These are phyloP conservation scores for Eutrigla gurnardus DNA, from an alignment of 2,797 vertebrate species.

Conservation along the genomic window DNA sequence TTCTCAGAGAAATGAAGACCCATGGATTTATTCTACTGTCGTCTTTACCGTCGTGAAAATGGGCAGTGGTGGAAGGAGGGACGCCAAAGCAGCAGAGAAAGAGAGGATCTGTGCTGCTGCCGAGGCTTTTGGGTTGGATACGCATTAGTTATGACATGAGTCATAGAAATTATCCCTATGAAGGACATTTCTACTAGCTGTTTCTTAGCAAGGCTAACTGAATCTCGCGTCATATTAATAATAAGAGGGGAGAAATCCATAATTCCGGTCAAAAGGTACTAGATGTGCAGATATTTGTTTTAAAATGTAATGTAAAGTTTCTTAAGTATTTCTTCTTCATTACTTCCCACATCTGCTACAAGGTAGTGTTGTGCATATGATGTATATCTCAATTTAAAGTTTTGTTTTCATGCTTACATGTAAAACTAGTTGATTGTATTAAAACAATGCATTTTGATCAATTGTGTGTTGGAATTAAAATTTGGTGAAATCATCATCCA, in stretches of 20 bases:
- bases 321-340: too few species aligned
- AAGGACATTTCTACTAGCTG: too few species aligned
- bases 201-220: too few species aligned
- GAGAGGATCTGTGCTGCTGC: constrained; percentile 36
- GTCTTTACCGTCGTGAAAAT: constrained; percentile 35
- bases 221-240: too few species aligned
- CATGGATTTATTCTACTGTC: constrained; percentile 39
- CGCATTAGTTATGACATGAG: not conserved
- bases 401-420: not conserved
- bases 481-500: not conserved
- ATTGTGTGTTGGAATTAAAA: not conserved
- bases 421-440: not conserved
- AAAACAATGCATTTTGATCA: not conserved
- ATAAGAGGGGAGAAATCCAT: too few species aligned
- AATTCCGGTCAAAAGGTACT: too few species aligned
- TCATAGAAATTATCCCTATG: too few species aligned
- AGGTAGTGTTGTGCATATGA: not conserved
- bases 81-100: not conserved
- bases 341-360: too few species aligned
- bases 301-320: too few species aligned
- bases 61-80: not conserved
- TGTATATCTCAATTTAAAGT: not conserved
- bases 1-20: constrained; percentile 39
- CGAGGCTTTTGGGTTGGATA: constrained; percentile 36
- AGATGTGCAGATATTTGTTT: too few species aligned